Percentiles rank a stretch among this genome's conserved stretches.
phyloP scores from a whole-genome alignment of 1,140 invertebrate species.

The Pristionchus pacificus region DNA sequence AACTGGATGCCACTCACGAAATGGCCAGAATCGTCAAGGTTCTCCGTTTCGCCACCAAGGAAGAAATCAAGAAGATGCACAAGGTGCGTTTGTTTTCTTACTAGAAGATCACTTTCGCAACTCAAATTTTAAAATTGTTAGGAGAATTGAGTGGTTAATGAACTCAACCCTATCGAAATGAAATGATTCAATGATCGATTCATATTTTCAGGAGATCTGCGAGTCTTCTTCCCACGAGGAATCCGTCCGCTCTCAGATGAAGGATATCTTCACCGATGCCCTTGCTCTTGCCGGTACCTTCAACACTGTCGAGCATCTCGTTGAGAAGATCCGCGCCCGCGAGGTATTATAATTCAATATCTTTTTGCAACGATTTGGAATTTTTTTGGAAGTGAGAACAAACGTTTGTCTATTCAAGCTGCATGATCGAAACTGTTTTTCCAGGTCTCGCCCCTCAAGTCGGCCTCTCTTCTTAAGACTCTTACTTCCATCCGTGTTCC shows the following conservation, averaged over 20 bases:
- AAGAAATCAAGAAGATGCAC: too few species aligned
- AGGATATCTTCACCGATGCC: conserved; percentile 36
- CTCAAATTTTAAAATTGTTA: conserved; percentile 31
- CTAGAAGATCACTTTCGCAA: conserved; percentile 38
- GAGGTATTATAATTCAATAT: too few species aligned
- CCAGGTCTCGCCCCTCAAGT: conserved; percentile 12
- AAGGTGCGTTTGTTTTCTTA: conserved; percentile 39
- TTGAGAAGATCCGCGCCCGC: too few species aligned
- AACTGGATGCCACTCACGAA: too few species aligned
- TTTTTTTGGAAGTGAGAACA: conserved; percentile 38
- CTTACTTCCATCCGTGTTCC: too few species aligned
- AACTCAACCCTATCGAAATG: conserved; percentile 38
- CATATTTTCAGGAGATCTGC: too few species aligned
- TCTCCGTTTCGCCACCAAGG: conserved; percentile 40
- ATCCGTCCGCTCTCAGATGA: too few species aligned
- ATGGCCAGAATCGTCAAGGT: too few species aligned
- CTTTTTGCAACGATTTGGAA: too few species aligned
- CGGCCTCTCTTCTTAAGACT: conserved; percentile 42
- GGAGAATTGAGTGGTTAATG: conserved; percentile 29
- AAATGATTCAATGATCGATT: conserved; percentile 26
- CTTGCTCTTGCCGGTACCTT: too few species aligned
- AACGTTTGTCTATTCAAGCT: conserved; percentile 37
- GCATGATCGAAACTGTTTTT: conserved; percentile 36
- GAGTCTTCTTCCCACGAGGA: too few species aligned
- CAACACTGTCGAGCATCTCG: too few species aligned